Conservation (phyloP, 2,888 invertebrate genomes). For the Heliconius aoede region DNA sequence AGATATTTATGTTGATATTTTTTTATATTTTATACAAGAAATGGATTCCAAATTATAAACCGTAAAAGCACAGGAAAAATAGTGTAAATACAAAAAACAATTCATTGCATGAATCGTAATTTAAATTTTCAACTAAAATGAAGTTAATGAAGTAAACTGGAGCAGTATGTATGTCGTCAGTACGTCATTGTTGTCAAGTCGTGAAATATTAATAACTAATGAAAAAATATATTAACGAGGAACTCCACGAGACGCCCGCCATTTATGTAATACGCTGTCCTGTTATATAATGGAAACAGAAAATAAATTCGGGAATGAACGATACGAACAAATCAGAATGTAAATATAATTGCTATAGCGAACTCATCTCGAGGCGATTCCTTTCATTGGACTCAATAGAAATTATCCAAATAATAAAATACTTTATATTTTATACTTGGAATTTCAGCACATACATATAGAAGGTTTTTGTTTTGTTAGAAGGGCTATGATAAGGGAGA, state of each 20-base stretch:
- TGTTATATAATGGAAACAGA: constrained; percentile 3
- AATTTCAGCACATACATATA: too few species aligned
- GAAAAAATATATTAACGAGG: not conserved
- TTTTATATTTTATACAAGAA: too few species aligned
- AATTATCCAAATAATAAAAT: constrained; percentile 8
- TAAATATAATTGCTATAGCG: constrained; percentile 23
- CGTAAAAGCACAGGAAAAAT: not conserved
- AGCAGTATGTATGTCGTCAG: too few species aligned
- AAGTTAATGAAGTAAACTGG: too few species aligned
- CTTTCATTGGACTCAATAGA: constrained; percentile 24
- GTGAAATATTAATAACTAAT: not conserved
- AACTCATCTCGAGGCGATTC: constrained; percentile 18
- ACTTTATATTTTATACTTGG: too few species aligned
- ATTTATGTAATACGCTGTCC: not conserved
- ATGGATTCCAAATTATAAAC: too few species aligned
- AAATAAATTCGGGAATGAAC: not conserved
- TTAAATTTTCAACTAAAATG: too few species aligned
- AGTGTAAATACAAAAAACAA: not conserved
- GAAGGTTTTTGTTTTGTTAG: too few species aligned
- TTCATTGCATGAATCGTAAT: too few species aligned
- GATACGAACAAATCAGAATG: constrained; percentile 14
- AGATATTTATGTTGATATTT: too few species aligned
- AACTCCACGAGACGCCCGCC: not conserved
- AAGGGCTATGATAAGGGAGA: too few species aligned
- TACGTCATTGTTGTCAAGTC: not conserved